Evolutionary conservation across 2,113 vertebrate genomes (phyloP), one percentile per base, ranked within the genome.

Genomic region (Oceanodroma tethys): DNA sequence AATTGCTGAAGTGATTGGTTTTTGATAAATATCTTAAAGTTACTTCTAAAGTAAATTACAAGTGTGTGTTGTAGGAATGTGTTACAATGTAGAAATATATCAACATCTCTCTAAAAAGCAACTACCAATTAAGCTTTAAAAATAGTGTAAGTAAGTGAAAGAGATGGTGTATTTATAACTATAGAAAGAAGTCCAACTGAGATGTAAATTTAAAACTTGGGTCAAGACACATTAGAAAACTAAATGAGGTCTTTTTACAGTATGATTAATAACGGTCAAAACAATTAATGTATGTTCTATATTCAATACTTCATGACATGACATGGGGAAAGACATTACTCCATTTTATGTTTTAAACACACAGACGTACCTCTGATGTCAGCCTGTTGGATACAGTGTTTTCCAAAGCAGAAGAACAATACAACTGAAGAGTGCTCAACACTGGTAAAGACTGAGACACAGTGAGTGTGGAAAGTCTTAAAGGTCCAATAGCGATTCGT

Each of bases 391-490:
- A 98, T 14, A 99, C 98, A 2, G 99, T 99, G 95, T 98, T 99
- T 96, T 99, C 99, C 92, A 99, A 93, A 43, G 99, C 98, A 87
- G 98, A 98, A 36, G 98, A 98, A 79, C 99, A 99, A 92, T 99
- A 99, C 3, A 99, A 92, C 97, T 99, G 99, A 66, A 99, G 97
- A 32, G 98, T 99, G 90, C 99, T 98, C 23, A 99, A 52, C 15
- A 99, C 99, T 9, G 99, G 99, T 73, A 99, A 93, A 16, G 98
- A 97, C 81, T 99, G 99, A 23, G 98, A 99, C 40, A 99, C 98
- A 0, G 99, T 99, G 78, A 99, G 97, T 0, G 99, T 99, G 63
- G 99, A 99, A 76, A 99, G 98, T 16, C 99, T 98, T 50, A 99
- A 96, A 3, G 99, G 99, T 65, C 99, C 99, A 90, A 99, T 85